Percentiles rank a stretch among this genome's conserved stretches.
Evolutionary conservation across 2,113 vertebrate species (phyloP).

Genomic region (Taxidea taxus): DNA sequence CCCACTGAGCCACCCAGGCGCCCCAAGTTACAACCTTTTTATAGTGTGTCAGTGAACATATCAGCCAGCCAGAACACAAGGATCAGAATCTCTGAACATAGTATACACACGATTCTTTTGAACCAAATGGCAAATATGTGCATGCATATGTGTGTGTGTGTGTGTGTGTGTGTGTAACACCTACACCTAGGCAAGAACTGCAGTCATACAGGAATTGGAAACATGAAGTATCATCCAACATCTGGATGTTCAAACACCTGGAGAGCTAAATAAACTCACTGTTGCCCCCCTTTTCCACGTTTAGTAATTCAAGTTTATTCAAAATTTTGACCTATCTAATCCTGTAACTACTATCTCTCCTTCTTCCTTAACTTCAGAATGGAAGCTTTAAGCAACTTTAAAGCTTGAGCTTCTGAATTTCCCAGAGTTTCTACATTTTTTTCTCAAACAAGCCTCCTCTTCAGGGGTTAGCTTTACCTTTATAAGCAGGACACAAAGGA

Average conservation of each 20-base stretch:
- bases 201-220: background rate
- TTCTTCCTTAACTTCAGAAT: background rate
- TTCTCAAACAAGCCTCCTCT: conserved; percentile 84
- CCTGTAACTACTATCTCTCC: background rate
- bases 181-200: background rate
- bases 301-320: background rate
- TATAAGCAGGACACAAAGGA: conserved; percentile 84
- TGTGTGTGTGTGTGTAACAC: background rate
- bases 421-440: conserved; percentile 85
- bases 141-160: too few species aligned
- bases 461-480: conserved; percentile 85
- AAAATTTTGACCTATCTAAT: conserved; percentile 71
- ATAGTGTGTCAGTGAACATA: background rate
- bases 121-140: background rate
- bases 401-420: conserved; percentile 86
- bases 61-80: background rate
- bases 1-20: too few species aligned
- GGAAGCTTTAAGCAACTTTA: conserved; percentile 47
- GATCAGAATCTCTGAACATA: conserved; percentile 5
- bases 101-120: background rate
- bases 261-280: background rate
- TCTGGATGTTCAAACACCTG: background rate
- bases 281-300: background rate
- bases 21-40: background rate
- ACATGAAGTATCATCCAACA: background rate